Evolutionary conservation across 2,797 vertebrate species (phyloP).

Genomic region (Bradypodion ventrale): DNA sequence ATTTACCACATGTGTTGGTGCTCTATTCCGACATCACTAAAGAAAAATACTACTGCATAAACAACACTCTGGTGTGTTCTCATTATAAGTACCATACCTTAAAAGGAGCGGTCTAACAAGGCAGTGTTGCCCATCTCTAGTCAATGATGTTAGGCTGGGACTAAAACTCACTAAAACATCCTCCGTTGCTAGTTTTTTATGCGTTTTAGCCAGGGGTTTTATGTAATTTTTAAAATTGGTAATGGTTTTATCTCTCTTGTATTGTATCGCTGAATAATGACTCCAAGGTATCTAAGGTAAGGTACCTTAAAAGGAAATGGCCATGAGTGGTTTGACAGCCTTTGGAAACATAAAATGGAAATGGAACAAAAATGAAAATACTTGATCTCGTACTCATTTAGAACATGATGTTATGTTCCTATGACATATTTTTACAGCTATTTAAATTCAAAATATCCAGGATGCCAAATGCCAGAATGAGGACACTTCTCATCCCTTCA

Average conservation of each 20-base stretch:
- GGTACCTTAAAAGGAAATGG: conserved; percentile 53
- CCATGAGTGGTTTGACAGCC: conserved; percentile 54
- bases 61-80: not conserved
- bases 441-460: not conserved
- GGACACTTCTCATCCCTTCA: conserved; percentile 32
- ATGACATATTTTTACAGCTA: not conserved
- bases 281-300: too few relatives aligned
- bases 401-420: not conserved
- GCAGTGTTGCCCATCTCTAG: too few relatives aligned
- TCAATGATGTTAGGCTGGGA: too few relatives aligned
- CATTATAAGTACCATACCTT: conserved; percentile 56
- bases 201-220: too few relatives aligned
- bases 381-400: conserved; percentile 5
- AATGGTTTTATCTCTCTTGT: too few relatives aligned
- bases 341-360: conserved; percentile 49
- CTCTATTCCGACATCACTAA: not conserved
- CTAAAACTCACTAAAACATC: too few relatives aligned
- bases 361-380: not conserved
- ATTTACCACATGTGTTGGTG: too few relatives aligned
- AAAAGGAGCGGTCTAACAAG: too few relatives aligned
- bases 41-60: not conserved
- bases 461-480: not conserved
- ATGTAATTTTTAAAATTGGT: too few relatives aligned
- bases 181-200: too few relatives aligned
- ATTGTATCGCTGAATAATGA: too few relatives aligned